Evolutionary conservation across 2,797 vertebrate genomes (phyloP), one percentile per base, ranked within the genome.

Genomic region (Podarcis siculus): DNA sequence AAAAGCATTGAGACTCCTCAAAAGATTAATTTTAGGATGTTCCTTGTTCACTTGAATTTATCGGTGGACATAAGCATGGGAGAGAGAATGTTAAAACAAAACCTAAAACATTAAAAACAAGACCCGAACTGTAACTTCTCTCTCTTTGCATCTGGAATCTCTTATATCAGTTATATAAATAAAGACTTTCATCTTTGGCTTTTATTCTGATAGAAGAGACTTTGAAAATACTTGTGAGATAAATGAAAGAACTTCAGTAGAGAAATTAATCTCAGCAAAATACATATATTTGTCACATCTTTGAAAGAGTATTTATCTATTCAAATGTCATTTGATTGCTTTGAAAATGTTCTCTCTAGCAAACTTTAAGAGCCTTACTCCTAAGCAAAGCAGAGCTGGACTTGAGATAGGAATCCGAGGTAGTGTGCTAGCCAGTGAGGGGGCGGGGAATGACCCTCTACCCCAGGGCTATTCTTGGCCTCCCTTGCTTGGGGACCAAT

Each of bases 231-330:
- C 77, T 72, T 80, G 58, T 72, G 85, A 72, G 45, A 45, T 84
- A 32, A 79, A 88, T 77, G 45, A 78, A 84, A 83, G 49, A 77
- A 78, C 30, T 71, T 84, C 87, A 79, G 66, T 79, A 64, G 13
- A 61, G 67, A 45, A 88, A 88, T 79, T 83, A 69, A 79, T 79
- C 67, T 84, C 66, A 32, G 64, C 10, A 23, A 86, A 86, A 86
- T 79, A 78, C 37, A 79, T 61, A 55, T 35, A 72, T 61, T 61
- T 84, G 76, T 37, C 45, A 27, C 66, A 42, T 21, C 76, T 79
- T 88, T 72, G 87, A 84, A 76, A 39, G 27, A 61, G 67, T 72
- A 72, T 79, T 84, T 72, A 83, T 66, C 73, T 83, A 79, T 61
- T 84, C 55, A 84, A 72, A 84, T 79, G 35, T 21, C 69, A 42